Evolutionary conservation across 2,888 invertebrate genomes (phyloP), one percentile per base, ranked within the genome.

Genomic region (Amorpha juglandis): DNA sequence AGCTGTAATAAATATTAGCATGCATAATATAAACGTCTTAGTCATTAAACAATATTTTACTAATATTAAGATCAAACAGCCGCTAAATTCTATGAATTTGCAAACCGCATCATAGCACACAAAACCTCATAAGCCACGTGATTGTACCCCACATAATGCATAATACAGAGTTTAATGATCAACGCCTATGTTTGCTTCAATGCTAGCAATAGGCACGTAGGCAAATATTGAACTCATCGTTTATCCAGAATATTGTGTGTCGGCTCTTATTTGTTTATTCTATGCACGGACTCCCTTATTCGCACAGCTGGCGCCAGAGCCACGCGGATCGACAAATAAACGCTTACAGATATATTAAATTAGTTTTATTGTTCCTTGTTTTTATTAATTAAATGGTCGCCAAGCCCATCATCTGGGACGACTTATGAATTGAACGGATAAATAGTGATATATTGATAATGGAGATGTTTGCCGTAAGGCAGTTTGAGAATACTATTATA

Each of bases 301-400:
- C 77, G 62, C 76, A 75, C 88, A 90, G 84, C 88, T 86, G 89
- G 81, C 86, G 83, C 81, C 83, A 74, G 67, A 79, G 81, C 75
- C 77, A 72, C 75, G 76, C 75, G 69, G 76, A 78, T 78, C 74
- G 77, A 74, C 81, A 83, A 85, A 84, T 83, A 84, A 81, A 85
- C 80, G 81, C 81, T 67, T 63, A 58, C 38, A 67, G 48, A 58
- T 65, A 64, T 66, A 82, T 84, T 81, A 81, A 83, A 82, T 84
- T 82, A 81, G 80, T 83, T 83, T 78, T 78, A 78, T 75, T 51
- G 65, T 62, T 52, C 11, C 45, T 51, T 70, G 69, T 79, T 81
- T 83, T 81, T 81, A 76, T 78, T 80, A 80, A 80, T 80, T 83
- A 81, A 78, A 58, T 19, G 38, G 6, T 38, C 58, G 21, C 3